Conservation (phyloP, 1,140 invertebrate species). For the Scylla paramamosain region DNA sequence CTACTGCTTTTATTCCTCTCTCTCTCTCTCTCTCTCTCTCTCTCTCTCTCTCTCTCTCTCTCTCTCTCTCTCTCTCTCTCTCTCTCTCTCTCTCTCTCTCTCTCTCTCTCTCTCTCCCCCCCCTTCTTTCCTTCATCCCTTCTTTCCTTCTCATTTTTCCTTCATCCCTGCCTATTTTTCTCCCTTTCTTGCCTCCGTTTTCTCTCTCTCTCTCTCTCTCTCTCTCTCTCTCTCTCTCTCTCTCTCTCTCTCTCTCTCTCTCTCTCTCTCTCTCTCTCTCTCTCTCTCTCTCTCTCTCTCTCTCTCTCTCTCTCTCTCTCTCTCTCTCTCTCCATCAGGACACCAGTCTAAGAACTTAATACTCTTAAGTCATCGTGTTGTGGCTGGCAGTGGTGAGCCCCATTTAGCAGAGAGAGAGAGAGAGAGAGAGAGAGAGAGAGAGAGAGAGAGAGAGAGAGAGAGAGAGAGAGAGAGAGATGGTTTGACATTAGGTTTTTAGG, state of each 20-base stretch:
- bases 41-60: not conserved
- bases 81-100: conserved; percentile 2
- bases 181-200: too few species aligned
- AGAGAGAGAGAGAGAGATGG: not conserved
- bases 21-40: conserved; percentile 27
- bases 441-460: conserved; percentile 49
- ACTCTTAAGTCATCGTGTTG: not conserved
- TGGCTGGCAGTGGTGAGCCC: not conserved
- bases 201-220: not conserved
- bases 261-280: not conserved
- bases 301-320: not conserved
- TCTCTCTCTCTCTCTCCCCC: not conserved
- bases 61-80: not conserved
- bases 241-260: not conserved
- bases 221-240: not conserved
- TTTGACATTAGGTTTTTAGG: too few species aligned
- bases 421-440: not conserved
- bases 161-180: not conserved
- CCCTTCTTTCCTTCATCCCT: not conserved
- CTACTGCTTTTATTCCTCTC: not conserved
- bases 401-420: not conserved
- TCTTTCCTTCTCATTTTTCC: not conserved
- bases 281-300: not conserved
- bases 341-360: not conserved
- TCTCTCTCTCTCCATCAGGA: not conserved